Percentiles rank a stretch among this genome's conserved stretches.
Conservation (phyloP, 2,888 invertebrate species). For the Ametastegia equiseti region DNA sequence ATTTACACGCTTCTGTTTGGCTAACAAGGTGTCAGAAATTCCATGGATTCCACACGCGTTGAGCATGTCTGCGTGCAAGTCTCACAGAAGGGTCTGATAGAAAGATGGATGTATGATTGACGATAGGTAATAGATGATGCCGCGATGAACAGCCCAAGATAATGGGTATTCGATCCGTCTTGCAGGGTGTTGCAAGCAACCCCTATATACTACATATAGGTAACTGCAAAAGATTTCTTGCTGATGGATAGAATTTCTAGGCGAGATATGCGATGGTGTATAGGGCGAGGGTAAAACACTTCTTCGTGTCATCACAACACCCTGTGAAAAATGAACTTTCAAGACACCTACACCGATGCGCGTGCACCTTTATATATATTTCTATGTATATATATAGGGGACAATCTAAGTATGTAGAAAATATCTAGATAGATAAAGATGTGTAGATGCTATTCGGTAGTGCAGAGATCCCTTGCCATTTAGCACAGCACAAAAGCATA, state of each 20-base stretch:
- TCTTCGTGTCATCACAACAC: constrained; percentile 15
- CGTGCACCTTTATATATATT: neutral
- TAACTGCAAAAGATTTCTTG: neutral
- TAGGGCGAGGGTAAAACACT: constrained; percentile 19
- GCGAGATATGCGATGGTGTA: too few relatives aligned
- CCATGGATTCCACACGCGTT: neutral
- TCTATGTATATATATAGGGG: neutral
- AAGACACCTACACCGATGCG: neutral
- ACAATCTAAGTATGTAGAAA: too few relatives aligned
- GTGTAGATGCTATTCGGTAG: too few relatives aligned
- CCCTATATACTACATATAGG: neutral
- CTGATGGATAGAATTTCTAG: constrained; percentile 39
- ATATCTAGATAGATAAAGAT: too few relatives aligned
- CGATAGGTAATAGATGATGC: constrained; percentile 13
- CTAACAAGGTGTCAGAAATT: neutral
- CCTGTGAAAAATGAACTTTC: constrained; percentile 19
- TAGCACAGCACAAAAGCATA: neutral
- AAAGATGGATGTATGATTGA: constrained; percentile 32
- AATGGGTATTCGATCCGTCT: constrained; percentile 29
- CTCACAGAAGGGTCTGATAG: neutral
- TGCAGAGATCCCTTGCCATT: too few relatives aligned
- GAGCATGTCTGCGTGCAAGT: neutral
- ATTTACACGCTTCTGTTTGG: neutral
- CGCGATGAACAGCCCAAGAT: constrained; percentile 29
- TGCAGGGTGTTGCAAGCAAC: neutral